Evolutionary conservation across 1,140 invertebrate genomes (phyloP).

Genomic region (Caenorhabditis elegans): WBcel235 BX284604.4:17288001-17288500

Average conservation of each 20-base stretch:
- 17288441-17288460: neutral
- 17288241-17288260: no score
- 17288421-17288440: neutral
- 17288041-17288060: constrained; percentile 56
- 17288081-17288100: constrained; percentile 15
- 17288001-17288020: no score
- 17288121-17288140: neutral
- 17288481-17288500: constrained; percentile 1
- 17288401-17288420: constrained; percentile 9
- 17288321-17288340: neutral
- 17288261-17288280: neutral
- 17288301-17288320: neutral
- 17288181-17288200: no score
- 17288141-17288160: no score
- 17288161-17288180: no score
- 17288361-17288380: constrained; percentile 6
- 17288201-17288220: no score
- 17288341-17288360: constrained; percentile 13
- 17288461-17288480: neutral
- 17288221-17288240: no score
- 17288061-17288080: constrained; percentile 11
- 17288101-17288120: constrained; percentile 18
- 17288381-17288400: neutral
- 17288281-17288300: neutral
- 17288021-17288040: no score